These are phyloP conservation scores for Lithophane semibrunnea DNA, from an alignment of 2,888 invertebrate species.

Conservation along the genomic window DNA sequence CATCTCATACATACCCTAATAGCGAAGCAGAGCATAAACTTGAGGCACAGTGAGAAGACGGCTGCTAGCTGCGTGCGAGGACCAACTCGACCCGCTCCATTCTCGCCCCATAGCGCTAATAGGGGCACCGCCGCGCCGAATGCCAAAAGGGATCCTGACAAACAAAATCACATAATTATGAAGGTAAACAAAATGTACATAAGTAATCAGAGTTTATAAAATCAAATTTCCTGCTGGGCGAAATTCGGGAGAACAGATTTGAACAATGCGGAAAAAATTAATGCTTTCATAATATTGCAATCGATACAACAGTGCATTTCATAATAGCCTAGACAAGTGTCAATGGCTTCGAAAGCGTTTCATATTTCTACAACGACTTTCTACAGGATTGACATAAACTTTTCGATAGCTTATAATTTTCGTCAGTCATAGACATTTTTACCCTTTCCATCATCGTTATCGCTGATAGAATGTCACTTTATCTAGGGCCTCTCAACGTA, in stretches of 20 bases:
- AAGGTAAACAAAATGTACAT: not conserved
- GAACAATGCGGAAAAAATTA: not conserved
- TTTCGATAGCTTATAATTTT: too few species aligned
- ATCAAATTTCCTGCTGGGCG: not conserved
- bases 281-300: too few species aligned
- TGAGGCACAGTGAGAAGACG: slow-evolving; percentile 84
- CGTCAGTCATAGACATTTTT: too few species aligned
- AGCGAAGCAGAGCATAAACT: slow-evolving; percentile 84
- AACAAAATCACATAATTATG: not conserved
- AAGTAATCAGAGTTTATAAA: not conserved
- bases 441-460: too few species aligned
- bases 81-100: slow-evolving; percentile 75
- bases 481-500: too few species aligned
- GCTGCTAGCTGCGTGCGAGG: slow-evolving; percentile 85
- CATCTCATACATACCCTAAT: slow-evolving; percentile 77
- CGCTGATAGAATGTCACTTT: too few species aligned
- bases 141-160: slow-evolving; percentile 82
- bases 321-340: too few species aligned
- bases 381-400: too few species aligned
- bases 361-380: too few species aligned
- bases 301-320: too few species aligned
- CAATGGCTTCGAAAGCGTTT: too few species aligned
- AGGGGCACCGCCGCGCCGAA: slow-evolving; percentile 84
- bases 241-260: not conserved
- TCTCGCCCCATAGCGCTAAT: slow-evolving; percentile 81